Conservation (phyloP, 2,888 invertebrate genomes). For the Neoaliturus tenellus region DNA sequence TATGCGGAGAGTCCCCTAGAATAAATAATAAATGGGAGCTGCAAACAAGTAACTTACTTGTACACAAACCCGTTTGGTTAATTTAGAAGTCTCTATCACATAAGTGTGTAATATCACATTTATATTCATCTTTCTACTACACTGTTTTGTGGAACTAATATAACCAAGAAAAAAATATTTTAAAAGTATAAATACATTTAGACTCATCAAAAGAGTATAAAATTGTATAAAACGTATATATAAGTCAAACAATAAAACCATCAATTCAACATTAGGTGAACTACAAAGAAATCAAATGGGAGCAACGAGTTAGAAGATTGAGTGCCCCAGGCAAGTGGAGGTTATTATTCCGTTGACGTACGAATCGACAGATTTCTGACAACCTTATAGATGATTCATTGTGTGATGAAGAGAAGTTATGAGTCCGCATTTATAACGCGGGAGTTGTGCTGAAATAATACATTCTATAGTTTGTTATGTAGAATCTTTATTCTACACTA, state of each 20-base stretch:
- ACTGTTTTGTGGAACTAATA: no score
- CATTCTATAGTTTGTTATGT: background rate
- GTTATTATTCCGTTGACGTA: background rate
- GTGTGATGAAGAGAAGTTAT: no score
- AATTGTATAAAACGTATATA: background rate
- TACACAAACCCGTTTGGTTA: background rate
- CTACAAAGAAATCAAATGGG: background rate
- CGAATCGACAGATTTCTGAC: background rate
- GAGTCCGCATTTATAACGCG: no score
- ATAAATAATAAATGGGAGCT: constrained; percentile 4
- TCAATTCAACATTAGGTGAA: background rate
- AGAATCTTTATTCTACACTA: no score
- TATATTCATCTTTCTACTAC: no score
- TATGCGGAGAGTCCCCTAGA: background rate
- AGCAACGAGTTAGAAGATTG: background rate
- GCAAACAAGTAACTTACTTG: constrained; percentile 32
- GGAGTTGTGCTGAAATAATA: no score
- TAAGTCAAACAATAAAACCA: background rate
- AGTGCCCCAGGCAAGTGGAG: background rate
- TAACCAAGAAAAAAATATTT: no score
- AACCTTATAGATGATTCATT: background rate
- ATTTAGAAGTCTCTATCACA: no score
- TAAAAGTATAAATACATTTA: no score
- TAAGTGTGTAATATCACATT: no score
- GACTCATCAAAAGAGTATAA: no score